Conservation (phyloP, 2,797 vertebrate genomes). For the Xenopus petersii region DNA sequence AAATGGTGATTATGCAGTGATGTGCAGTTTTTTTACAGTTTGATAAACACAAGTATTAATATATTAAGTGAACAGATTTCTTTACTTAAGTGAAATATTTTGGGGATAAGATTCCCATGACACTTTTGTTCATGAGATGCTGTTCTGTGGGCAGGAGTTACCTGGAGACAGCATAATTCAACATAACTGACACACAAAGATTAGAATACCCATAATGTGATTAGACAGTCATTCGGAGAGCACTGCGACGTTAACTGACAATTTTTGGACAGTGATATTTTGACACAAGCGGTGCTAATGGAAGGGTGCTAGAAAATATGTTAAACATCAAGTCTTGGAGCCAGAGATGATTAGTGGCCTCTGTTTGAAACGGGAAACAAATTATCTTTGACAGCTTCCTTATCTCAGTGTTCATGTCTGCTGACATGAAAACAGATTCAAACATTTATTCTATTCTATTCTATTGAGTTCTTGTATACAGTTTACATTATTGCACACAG, state of each 20-base stretch:
- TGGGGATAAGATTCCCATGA: too few species aligned
- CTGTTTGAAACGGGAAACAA: constrained; percentile 21
- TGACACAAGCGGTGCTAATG: constrained; percentile 32
- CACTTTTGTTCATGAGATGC: too few species aligned
- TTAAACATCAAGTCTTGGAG: constrained; percentile 24
- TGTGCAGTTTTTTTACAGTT: too few species aligned
- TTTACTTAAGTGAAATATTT: too few species aligned
- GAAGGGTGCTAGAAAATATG: constrained; percentile 27
- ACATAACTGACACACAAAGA: constrained; percentile 6
- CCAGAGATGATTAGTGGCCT: constrained; percentile 28
- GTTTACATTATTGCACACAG: too few species aligned
- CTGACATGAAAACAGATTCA: constrained; percentile 7
- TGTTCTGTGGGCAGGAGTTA: too few species aligned
- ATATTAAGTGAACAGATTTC: too few species aligned
- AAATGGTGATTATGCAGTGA: too few species aligned
- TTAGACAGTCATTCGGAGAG: constrained; percentile 26
- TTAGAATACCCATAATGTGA: constrained; percentile 7
- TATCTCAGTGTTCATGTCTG: constrained; percentile 30
- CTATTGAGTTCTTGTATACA: not conserved
- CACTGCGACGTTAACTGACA: not conserved
- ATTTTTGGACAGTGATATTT: constrained; percentile 42
- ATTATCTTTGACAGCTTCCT: constrained; percentile 38
- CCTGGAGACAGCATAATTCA: not conserved
- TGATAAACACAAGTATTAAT: too few species aligned
- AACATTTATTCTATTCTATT: constrained; percentile 9